Evolutionary conservation across 1,140 invertebrate species (phyloP), one percentile per base, ranked within the genome.

Genomic region (Paraescarpia echinospica): DNA sequence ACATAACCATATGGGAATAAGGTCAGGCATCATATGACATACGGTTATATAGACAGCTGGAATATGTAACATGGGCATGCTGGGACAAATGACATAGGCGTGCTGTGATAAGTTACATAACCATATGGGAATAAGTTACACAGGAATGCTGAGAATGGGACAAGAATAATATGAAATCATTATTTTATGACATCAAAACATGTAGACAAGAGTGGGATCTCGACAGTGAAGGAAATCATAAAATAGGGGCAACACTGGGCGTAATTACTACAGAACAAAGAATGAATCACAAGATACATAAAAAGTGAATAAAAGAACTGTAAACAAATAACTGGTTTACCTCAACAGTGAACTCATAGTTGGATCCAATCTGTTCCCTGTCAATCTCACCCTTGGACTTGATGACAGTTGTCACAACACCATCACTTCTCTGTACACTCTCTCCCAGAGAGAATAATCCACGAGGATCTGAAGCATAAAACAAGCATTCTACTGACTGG

Each of bases 221-320:
- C 22, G 59, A 77, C 2, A 27, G 22, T 77, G 9, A 77, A 77
- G 59, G 22, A 77, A 77, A 77, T 18, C 2, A 31, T 77, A 77
- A 77, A 77, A 14, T 77, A 18, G 59, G 22, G 22, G 59, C 59
- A 77, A 77, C 59, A 77, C 4, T 77, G 59, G 59, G 2, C 22
- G 27, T 18, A 77, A 31, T 77, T 6, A 41, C 41, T 41, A 41
- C 41, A 41, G 4, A 41, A 41, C 59, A 77, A 77, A 51, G 48
- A 6, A 77, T 27, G 4, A 77, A 77, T 77, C 8, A 51, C 8
- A 31, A 77, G 59, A 31, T 77, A 77, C 14, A 77, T 12, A 27
- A 77, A 77, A 41, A 27, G 22, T 22, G 59, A 77, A 77, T 77
- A 91, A 91, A 88, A 92, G 89, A 14, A 93, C 12, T 41, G 91